phyloP scores from a whole-genome alignment of 2,888 invertebrate species.

The Cheilosia urbana region DNA sequence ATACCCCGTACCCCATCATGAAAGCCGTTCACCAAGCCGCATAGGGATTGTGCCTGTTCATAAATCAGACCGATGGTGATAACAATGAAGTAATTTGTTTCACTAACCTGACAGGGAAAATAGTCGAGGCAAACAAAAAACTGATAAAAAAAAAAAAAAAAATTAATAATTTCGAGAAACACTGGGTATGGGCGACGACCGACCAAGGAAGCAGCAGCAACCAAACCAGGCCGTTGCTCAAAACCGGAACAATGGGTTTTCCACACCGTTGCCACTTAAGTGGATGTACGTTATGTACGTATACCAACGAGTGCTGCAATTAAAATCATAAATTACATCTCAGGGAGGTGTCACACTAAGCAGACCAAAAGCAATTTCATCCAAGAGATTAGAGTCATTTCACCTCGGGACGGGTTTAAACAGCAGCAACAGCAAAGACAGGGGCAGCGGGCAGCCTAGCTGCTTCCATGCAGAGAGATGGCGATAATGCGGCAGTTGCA shows the following conservation, averaged over 20 bases:
- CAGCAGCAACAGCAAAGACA: slow-evolving; percentile 5
- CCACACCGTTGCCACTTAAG: slow-evolving; percentile 67
- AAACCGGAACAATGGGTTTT: slow-evolving; percentile 74
- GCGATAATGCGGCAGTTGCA: slow-evolving; percentile 49
- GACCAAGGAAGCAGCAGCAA: slow-evolving; percentile 11
- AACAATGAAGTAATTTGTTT: slow-evolving; percentile 76
- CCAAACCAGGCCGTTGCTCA: slow-evolving; percentile 24
- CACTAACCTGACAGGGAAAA: slow-evolving; percentile 74
- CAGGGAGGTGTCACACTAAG: slow-evolving; percentile 73
- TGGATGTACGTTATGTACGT: slow-evolving; percentile 31
- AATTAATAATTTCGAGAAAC: slow-evolving; percentile 65
- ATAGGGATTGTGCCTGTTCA: slow-evolving; percentile 66
- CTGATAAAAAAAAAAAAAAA: slow-evolving; percentile 34
- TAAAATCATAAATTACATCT: slow-evolving; percentile 73
- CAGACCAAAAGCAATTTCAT: slow-evolving; percentile 69
- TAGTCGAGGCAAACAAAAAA: slow-evolving; percentile 51
- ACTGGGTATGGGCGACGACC: slow-evolving; percentile 32
- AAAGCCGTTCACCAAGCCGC: slow-evolving; percentile 41
- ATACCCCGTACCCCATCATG: slow-evolving; percentile 35
- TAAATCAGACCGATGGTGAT: slow-evolving; percentile 75
- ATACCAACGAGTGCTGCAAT: slow-evolving; percentile 64
- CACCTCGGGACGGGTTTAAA: slow-evolving; percentile 40
- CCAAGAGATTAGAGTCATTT: slow-evolving; percentile 62
- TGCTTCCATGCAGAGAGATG: slow-evolving; percentile 19
- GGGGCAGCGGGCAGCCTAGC: slow-evolving; percentile 1